A percentile compares a stretch with the other conserved stretches of the same genome.
These are phyloP conservation scores for Chaetodon trifascialis DNA, from an alignment of 2,113 vertebrate genomes.

Conservation along the genomic window DNA sequence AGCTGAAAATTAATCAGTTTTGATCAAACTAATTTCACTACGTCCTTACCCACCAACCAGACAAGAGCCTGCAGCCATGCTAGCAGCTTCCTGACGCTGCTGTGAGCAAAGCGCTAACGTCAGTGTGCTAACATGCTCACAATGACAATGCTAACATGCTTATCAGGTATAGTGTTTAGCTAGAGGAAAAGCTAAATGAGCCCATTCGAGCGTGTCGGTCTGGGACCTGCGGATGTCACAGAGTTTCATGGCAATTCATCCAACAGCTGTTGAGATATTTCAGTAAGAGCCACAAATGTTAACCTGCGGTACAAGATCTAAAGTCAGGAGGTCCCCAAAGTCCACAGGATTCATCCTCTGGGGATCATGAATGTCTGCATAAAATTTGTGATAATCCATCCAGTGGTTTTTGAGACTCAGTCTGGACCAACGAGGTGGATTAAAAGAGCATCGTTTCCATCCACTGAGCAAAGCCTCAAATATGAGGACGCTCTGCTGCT, in stretches of 20 bases:
- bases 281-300: neutral
- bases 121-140: too few species aligned
- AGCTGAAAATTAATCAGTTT: neutral
- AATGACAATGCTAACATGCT: neutral
- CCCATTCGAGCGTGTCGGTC: too few species aligned
- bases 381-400: neutral
- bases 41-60: neutral
- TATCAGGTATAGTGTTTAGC: too few species aligned
- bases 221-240: too few species aligned
- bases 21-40: neutral
- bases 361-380: too few species aligned
- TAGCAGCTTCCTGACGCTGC: neutral
- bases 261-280: neutral
- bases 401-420: neutral
- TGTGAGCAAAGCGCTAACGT: too few species aligned
- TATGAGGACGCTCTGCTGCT: neutral
- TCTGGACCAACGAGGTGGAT: neutral
- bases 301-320: neutral
- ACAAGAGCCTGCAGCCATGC: neutral
- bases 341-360: neutral
- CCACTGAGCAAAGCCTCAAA: neutral
- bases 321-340: neutral
- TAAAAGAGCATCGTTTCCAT: too few species aligned
- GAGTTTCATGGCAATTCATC: too few species aligned
- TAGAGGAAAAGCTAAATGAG: too few species aligned